Percentiles rank a stretch among this genome's conserved stretches.
phyloP scores from a whole-genome alignment of 2,113 vertebrate species.

The Heteronetta atricapilla region DNA sequence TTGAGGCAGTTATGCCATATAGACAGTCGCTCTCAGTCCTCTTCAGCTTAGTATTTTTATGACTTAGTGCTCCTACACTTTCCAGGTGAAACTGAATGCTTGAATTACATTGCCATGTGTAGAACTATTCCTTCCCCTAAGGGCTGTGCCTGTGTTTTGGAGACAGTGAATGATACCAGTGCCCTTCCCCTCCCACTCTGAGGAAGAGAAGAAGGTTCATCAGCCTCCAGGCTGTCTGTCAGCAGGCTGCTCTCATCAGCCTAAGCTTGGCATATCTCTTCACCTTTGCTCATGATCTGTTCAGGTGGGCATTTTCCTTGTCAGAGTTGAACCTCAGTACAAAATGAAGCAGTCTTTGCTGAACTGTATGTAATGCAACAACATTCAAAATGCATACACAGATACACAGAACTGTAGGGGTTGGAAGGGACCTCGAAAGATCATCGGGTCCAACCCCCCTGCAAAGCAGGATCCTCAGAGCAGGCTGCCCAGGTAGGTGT shows the following conservation, averaged over 20 bases:
- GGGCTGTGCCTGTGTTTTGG: background rate
- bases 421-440: too few relatives aligned
- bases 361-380: background rate
- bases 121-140: background rate
- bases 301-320: slow-evolving; percentile 32
- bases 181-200: background rate
- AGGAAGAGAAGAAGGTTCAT: background rate
- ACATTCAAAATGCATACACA: slow-evolving; percentile 14
- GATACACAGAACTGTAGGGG: too few relatives aligned
- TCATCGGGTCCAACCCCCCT: too few relatives aligned
- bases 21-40: background rate
- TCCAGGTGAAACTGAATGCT: background rate
- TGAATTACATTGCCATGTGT: background rate
- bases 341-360: slow-evolving; percentile 13
- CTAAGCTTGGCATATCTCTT: background rate
- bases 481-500: too few relatives aligned
- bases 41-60: background rate
- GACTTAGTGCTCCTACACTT: background rate
- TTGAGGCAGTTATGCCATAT: background rate
- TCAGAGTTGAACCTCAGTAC: background rate
- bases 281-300: slow-evolving; percentile 1
- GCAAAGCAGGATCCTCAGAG: too few relatives aligned
- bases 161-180: background rate
- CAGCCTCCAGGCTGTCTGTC: background rate
- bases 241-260: background rate